phyloP scores from a whole-genome alignment of 2,113 vertebrate species.

The Pelobates fuscus region DNA sequence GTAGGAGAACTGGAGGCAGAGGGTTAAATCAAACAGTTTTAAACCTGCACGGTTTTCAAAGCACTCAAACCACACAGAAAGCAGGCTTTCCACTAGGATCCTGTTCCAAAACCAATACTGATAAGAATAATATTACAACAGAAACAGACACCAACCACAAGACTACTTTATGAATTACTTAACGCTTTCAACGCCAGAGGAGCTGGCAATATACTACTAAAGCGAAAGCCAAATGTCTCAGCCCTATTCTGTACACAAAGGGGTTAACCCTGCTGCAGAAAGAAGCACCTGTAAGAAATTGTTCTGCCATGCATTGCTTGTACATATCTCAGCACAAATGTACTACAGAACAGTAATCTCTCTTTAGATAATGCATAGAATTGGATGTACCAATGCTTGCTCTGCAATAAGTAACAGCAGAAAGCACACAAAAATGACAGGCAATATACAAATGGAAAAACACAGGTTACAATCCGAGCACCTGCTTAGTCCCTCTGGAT shows the following conservation, averaged over 20 bases:
- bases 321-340: not conserved
- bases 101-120: conserved; percentile 31
- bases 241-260: not conserved
- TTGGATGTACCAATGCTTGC: not conserved
- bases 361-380: not conserved
- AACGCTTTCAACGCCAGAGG: not conserved
- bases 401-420: not conserved
- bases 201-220: not conserved
- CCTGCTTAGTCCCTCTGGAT: not conserved
- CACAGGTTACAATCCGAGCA: not conserved
- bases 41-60: too few species aligned
- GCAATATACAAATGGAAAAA: not conserved
- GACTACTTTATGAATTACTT: not conserved
- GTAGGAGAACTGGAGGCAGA: too few species aligned
- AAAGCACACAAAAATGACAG: not conserved
- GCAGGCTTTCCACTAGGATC: not conserved
- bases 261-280: not conserved
- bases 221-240: too few species aligned
- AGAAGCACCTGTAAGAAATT: not conserved
- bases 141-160: conserved; percentile 12
- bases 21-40: too few species aligned
- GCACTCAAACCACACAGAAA: not conserved
- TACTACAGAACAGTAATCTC: not conserved
- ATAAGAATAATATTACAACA: conserved; percentile 25
- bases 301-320: not conserved